Base-by-base conservation (phyloP, 1,140 invertebrate genomes). In the Ridgeia piscesae region DNA sequence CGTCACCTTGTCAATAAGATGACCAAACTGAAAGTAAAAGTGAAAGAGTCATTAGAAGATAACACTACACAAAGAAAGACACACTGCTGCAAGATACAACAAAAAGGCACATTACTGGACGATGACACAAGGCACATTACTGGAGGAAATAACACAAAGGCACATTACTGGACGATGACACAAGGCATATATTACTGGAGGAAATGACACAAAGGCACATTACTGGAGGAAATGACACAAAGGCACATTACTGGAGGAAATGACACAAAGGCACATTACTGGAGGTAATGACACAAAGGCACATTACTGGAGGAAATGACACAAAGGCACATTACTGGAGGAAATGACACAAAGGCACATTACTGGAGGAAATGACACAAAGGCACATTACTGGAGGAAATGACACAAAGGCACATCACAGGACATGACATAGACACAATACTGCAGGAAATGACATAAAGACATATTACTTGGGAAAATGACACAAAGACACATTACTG, bases 21-120 rank as follows among this genome's bases (percentile, higher is more conserved):
- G 34, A 14, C 89, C 89, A 90, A 90, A 42, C 89, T 90, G 35
- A 90, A 77, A 77, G 58, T 21, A 21, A 77, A 77, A 77, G 58
- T 21, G 58, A 77, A 77, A 77, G 58, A 77, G 4, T 2, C 27
- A 77, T 31, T 21, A 77, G 17, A 21, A 77, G 58, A 77, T 21
- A 17, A 77, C 27, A 77, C 58, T 77, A 77, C 58, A 77, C 42
- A 42, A 42, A n/a, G n/a, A n/a, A n/a, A n/a, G n/a, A 42, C 42
- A 42, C 42, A 42, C 11, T 42, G 27, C 58, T 77, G 58, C 11
- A 21, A 31, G 58, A 77, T 4, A 77, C 58, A 17, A 77, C 27
- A 77, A 9, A 77, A 77, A 17, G 17, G 27, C 17, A 31, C 58
- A 21, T 2, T 31, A 77, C 58, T 77, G 58, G 58, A 77, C n/a